Evolutionary conservation across 2,888 invertebrate species (phyloP).

Genomic region (Mythimna lalbum): DNA sequence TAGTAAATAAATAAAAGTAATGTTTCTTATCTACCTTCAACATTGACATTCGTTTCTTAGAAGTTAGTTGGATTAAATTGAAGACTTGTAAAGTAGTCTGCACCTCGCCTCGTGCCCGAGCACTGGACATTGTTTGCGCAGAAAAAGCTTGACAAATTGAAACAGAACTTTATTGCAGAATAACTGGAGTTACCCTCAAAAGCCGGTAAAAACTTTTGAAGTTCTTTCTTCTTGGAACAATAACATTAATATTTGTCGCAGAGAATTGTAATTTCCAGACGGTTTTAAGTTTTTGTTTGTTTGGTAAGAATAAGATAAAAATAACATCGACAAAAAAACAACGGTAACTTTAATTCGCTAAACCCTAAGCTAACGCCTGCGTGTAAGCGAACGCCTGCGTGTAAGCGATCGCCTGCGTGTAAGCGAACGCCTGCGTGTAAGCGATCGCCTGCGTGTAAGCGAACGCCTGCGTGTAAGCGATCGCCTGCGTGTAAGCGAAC

Average conservation of each 20-base stretch:
- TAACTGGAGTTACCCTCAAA: conserved; percentile 14
- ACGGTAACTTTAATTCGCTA: no score
- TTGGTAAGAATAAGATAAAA: background rate
- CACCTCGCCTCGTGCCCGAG: background rate
- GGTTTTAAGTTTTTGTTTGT: background rate
- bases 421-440: no score
- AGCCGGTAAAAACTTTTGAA: conserved; percentile 28
- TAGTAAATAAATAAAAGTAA: no score
- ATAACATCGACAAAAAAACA: background rate
- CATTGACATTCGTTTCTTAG: conserved; percentile 10
- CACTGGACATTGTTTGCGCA: conserved; percentile 33
- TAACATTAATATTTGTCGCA: conserved; percentile 23
- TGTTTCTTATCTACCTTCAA: background rate
- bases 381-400: no score
- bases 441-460: no score
- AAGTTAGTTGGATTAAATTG: conserved; percentile 40
- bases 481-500: no score
- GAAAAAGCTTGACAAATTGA: conserved; percentile 46
- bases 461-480: no score
- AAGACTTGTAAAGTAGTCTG: conserved; percentile 30
- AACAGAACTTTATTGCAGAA: conserved; percentile 38
- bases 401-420: no score
- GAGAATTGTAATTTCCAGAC: background rate
- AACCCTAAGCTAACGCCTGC: no score
- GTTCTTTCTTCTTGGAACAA: conserved; percentile 7